phyloP scores from a whole-genome alignment of 2,797 vertebrate species.

The Cossypha polioptera region DNA sequence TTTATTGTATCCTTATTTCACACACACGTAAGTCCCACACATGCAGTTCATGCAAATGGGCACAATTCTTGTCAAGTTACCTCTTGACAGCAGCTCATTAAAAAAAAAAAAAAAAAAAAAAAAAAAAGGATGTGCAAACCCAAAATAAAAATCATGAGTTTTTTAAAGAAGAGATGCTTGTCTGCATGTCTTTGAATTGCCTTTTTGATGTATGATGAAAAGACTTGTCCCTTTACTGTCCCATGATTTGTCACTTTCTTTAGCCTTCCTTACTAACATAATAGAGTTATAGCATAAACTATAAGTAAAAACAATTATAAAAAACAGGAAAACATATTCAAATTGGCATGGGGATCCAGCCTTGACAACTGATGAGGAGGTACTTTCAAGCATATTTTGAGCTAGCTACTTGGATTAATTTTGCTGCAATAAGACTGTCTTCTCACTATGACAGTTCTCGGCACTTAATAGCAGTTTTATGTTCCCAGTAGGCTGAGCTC shows the following conservation, averaged over 20 bases:
- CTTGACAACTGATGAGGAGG: background rate
- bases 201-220: background rate
- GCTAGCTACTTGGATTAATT: conserved; percentile 29
- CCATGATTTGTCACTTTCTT: background rate
- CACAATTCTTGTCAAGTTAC: background rate
- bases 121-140: background rate
- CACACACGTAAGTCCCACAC: background rate
- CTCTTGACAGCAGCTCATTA: background rate
- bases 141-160: background rate
- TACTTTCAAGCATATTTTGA: conserved; percentile 31
- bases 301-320: background rate
- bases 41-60: background rate
- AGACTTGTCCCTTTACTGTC: background rate
- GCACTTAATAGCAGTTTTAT: conserved; percentile 22
- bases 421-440: conserved; percentile 19
- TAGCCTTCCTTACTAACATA: background rate
- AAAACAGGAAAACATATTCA: background rate
- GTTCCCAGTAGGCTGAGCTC: conserved; percentile 8
- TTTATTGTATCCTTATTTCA: conserved; percentile 1
- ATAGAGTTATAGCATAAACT: background rate
- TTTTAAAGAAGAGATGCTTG: background rate
- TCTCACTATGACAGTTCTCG: conserved; percentile 15
- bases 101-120: background rate
- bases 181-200: background rate
- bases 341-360: background rate